Percentiles rank a stretch among this genome's conserved stretches.
phyloP scores from a whole-genome alignment of 92 coral and sea anemone genomes.

The Paramuricea clavata region DNA sequence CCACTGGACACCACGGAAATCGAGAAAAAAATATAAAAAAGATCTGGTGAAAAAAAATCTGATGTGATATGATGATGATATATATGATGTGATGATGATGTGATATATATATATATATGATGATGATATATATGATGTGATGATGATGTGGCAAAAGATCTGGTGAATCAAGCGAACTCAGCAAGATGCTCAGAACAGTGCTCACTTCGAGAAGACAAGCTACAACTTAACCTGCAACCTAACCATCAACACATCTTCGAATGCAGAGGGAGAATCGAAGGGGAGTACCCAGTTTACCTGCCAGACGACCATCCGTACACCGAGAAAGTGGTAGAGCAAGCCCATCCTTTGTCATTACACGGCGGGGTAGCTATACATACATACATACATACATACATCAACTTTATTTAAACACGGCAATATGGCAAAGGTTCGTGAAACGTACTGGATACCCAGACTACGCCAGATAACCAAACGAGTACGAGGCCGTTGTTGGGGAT shows the following conservation, averaged over 20 bases:
- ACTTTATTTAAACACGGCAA: no score
- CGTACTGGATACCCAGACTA: constrained; percentile 54
- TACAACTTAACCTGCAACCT: constrained; percentile 53
- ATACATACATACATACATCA: no score
- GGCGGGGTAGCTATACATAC: constrained; percentile 59
- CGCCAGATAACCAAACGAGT: constrained; percentile 58
- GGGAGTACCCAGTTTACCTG: constrained; percentile 59
- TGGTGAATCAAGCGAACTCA: constrained; percentile 57
- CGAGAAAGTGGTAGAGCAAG: constrained; percentile 40
- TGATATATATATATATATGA: no score
- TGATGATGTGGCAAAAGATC: no score
- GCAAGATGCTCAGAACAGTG: constrained; percentile 12
- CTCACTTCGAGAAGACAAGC: constrained; percentile 45
- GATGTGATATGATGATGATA: no score
- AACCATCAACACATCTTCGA: constrained; percentile 49
- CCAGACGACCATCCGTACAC: constrained; percentile 56
- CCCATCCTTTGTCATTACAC: constrained; percentile 49
- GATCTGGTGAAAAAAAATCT: no score
- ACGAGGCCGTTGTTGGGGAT: constrained; percentile 47
- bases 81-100: no score
- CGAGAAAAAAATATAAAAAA: constrained; percentile 14
- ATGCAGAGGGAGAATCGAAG: constrained; percentile 56
- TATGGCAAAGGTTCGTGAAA: constrained; percentile 58
- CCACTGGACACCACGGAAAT: constrained; percentile 60
- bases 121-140: no score